These are phyloP conservation scores for Urocynchramus pylzowi DNA, from an alignment of 2,113 vertebrate species.

Conservation along the genomic window DNA sequence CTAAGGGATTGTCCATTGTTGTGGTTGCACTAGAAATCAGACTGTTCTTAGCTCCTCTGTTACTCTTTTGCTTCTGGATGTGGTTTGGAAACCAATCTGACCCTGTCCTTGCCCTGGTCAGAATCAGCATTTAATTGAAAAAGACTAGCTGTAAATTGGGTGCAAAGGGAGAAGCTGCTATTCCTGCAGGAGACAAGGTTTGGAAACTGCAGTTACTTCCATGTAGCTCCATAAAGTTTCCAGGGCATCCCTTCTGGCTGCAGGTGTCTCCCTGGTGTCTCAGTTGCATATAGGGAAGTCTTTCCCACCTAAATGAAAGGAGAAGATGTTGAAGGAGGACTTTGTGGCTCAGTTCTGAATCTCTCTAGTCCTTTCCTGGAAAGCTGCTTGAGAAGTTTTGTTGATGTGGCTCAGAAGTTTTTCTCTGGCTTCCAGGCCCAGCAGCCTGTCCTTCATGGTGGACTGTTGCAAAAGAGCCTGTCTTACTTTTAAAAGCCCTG, in stretches of 20 bases:
- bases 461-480: neutral
- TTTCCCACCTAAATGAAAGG: neutral
- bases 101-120: neutral
- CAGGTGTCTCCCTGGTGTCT: slow-evolving; percentile 32
- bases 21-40: slow-evolving; percentile 57
- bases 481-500: neutral
- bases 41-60: slow-evolving; percentile 29
- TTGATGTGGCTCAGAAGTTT: neutral
- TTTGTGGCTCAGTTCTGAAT: neutral
- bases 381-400: neutral
- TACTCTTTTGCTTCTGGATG: slow-evolving; percentile 20
- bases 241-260: slow-evolving; percentile 8
- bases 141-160: neutral
- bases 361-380: neutral
- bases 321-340: neutral
- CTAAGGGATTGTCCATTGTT: slow-evolving; percentile 23
- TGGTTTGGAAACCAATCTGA: slow-evolving; percentile 27
- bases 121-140: neutral
- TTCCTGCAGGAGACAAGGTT: slow-evolving; percentile 9
- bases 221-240: neutral
- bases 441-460: neutral
- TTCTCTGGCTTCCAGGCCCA: neutral
- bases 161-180: slow-evolving; percentile 56
- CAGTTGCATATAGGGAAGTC: neutral
- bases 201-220: slow-evolving; percentile 10